These are phyloP conservation scores for Pyrgilauda ruficollis DNA, from an alignment of 2,113 vertebrate genomes.

Conservation along the genomic window DNA sequence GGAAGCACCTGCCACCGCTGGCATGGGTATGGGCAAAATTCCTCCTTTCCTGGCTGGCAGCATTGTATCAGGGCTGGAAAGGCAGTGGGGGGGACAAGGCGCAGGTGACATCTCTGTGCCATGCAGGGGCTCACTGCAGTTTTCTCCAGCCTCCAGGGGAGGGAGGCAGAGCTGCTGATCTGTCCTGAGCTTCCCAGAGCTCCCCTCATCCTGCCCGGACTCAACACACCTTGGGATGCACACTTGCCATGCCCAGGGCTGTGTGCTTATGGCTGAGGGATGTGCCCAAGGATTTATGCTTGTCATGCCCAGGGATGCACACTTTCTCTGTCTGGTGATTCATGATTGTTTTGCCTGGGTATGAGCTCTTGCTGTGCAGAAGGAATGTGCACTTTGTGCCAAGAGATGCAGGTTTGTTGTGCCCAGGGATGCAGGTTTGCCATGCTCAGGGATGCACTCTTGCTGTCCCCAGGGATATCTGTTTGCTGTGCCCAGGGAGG, in stretches of 20 bases:
- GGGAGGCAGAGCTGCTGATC: conserved; percentile 50
- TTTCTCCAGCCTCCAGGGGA: conserved; percentile 55
- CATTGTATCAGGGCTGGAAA: neutral
- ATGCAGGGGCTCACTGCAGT: neutral
- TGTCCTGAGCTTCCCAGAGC: neutral
- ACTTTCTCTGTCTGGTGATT: rapidly evolving
- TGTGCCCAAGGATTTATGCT: neutral
- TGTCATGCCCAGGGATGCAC: neutral
- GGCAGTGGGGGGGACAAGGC: neutral
- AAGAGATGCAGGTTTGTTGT: neutral
- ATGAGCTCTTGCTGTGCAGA: neutral
- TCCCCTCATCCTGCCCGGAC: neutral
- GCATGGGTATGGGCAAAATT: neutral
- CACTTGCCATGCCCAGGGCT: neutral
- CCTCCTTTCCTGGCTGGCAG: neutral
- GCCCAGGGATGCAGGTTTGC: neutral
- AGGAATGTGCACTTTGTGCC: neutral
- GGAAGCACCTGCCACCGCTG: rapidly evolving
- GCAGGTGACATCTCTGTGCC: neutral
- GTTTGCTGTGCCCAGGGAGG: neutral
- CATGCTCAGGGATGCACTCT: neutral
- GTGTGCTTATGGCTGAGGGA: neutral
- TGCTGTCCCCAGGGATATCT: too few species aligned
- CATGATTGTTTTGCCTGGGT: rapidly evolving
- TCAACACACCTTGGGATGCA: neutral